phyloP scores from a whole-genome alignment of 1,140 invertebrate genomes.

The Aphelenchoides besseyi region DNA sequence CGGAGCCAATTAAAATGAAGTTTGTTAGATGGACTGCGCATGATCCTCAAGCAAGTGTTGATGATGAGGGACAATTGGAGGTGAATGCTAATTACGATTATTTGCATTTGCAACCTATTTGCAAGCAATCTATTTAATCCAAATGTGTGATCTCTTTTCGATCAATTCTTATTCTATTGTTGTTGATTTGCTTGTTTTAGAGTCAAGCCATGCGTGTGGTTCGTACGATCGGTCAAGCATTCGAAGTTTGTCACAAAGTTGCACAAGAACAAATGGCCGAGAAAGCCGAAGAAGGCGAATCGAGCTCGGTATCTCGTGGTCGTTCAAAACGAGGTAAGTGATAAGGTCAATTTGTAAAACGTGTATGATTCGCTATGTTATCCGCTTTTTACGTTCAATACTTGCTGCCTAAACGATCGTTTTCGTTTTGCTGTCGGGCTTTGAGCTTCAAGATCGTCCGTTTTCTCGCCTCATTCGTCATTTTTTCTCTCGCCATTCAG shows the following conservation, averaged over 20 bases:
- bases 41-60: slow-evolving; percentile 35
- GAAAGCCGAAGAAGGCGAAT: slow-evolving; percentile 23
- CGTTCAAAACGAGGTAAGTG: slow-evolving; percentile 18
- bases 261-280: slow-evolving; percentile 59
- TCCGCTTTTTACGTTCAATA: not conserved
- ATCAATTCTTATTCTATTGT: slow-evolving; percentile 47
- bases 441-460: not conserved
- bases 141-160: too few species aligned
- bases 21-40: slow-evolving; percentile 53
- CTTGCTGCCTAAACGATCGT: not conserved
- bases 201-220: slow-evolving; percentile 95
- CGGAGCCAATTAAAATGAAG: slow-evolving; percentile 61
- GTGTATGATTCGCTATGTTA: not conserved
- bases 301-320: not conserved
- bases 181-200: slow-evolving; percentile 68
- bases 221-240: slow-evolving; percentile 93
- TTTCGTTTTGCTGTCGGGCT: slow-evolving; percentile 3
- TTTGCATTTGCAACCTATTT: not conserved
- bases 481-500: slow-evolving; percentile 18
- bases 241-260: slow-evolving; percentile 95
- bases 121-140: not conserved
- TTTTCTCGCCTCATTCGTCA: slow-evolving; percentile 15
- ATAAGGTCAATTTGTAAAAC: not conserved
- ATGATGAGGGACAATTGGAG: slow-evolving; percentile 50
- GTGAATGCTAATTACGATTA: slow-evolving; percentile 21